A percentile compares a stretch with the other conserved stretches of the same genome.
These are phyloP conservation scores for Hemicordylus capensis DNA, from an alignment of 2,113 vertebrate genomes.

Conservation along the genomic window DNA sequence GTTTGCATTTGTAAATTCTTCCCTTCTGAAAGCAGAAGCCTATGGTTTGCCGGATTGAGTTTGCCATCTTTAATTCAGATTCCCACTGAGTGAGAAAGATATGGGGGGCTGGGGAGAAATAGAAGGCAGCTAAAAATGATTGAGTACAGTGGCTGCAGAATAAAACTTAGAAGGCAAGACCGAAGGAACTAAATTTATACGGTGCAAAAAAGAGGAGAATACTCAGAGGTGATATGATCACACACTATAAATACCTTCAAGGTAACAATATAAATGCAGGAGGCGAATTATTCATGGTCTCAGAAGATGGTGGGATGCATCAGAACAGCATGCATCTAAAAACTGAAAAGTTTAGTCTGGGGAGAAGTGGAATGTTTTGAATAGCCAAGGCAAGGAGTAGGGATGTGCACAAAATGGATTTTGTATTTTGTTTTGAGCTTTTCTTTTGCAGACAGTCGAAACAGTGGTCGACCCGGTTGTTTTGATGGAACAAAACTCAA, in stretches of 20 bases:
- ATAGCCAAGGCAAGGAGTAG: background rate
- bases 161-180: conserved; percentile 30
- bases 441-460: no score
- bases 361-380: conserved; percentile 19
- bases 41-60: background rate
- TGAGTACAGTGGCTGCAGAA: conserved; percentile 38
- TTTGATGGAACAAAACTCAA: no score
- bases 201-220: conserved; percentile 34
- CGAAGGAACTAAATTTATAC: conserved; percentile 46
- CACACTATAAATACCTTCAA: conserved; percentile 47
- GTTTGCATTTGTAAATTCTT: background rate
- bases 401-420: no score
- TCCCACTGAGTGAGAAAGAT: conserved; percentile 27
- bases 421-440: no score
- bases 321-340: conserved; percentile 48
- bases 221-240: background rate
- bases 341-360: conserved; percentile 32
- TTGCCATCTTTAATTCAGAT: conserved; percentile 29
- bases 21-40: background rate
- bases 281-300: conserved; percentile 51
- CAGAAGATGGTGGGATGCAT: conserved; percentile 47
- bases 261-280: conserved; percentile 60
- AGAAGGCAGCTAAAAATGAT: conserved; percentile 3
- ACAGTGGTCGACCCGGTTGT: no score
- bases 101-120: conserved; percentile 47